Percentiles rank a stretch among this genome's conserved stretches.
Conservation (phyloP, 2,113 vertebrate species). For the Antigone vipio region DNA sequence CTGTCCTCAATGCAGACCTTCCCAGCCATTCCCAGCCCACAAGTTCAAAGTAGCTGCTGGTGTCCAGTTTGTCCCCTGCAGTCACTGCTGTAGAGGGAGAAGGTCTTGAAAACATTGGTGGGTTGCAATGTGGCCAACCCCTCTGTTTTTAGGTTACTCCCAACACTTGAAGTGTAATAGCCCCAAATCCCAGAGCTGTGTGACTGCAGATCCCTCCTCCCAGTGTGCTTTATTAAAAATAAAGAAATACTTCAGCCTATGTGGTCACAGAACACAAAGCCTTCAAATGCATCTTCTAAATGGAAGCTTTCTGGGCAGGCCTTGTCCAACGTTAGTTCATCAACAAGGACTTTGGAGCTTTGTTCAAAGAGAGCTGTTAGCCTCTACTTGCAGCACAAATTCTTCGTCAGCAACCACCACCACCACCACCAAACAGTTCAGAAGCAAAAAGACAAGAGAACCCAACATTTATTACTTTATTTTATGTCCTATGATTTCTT, state of each 20-base stretch:
- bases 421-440: not conserved
- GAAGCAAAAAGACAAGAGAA: not conserved
- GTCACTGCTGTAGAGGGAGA: not conserved
- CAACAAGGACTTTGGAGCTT: not conserved
- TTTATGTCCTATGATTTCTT: not conserved
- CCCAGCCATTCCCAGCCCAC: not conserved
- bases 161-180: not conserved
- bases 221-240: not conserved
- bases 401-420: not conserved
- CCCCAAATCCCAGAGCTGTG: not conserved
- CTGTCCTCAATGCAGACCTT: not conserved
- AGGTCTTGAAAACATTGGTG: not conserved
- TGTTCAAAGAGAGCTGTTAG: not conserved
- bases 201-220: not conserved
- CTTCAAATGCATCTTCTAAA: constrained; percentile 16
- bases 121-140: not conserved
- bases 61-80: not conserved
- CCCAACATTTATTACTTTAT: not conserved
- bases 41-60: not conserved
- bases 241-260: not conserved
- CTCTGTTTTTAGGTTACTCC: not conserved
- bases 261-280: constrained; percentile 37
- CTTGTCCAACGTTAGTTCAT: not conserved
- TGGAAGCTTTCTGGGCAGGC: not conserved
- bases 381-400: not conserved